Evolutionary conservation across 2,113 vertebrate species (phyloP).

Genomic region (Grammomys dolichurus): DNA sequence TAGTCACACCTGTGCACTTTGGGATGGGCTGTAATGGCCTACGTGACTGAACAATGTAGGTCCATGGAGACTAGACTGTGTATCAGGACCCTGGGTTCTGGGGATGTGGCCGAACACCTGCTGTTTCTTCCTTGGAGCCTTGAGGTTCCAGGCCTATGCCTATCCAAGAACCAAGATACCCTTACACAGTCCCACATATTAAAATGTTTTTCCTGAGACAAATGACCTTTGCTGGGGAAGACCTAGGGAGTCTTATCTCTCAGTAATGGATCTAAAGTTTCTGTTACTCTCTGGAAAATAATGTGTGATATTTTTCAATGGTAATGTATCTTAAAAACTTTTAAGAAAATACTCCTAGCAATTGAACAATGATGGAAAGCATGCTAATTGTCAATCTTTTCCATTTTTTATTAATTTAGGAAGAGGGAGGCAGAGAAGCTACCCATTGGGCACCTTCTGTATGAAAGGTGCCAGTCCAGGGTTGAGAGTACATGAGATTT

Average conservation of each 20-base stretch:
- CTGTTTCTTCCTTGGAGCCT: no score
- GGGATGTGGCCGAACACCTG: no score
- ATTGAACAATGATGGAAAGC: slow-evolving; percentile 21
- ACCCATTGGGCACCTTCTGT: neutral
- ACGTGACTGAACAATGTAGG: no score
- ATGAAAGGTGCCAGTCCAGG: neutral
- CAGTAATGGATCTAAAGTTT: slow-evolving; percentile 22
- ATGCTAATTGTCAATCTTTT: neutral
- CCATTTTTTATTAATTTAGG: slow-evolving; percentile 23
- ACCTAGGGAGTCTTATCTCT: slow-evolving; percentile 21
- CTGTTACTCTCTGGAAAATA: slow-evolving; percentile 40
- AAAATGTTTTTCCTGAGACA: slow-evolving; percentile 53
- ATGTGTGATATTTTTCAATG: neutral
- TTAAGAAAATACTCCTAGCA: neutral
- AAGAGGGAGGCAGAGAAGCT: neutral
- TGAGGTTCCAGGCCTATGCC: no score
- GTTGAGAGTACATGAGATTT: neutral
- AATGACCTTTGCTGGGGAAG: slow-evolving; percentile 21
- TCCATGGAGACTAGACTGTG: no score
- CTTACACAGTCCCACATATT: no score
- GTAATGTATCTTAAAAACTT: neutral
- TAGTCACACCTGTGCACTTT: no score
- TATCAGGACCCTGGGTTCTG: no score
- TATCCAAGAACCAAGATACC: no score
- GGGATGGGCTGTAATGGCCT: no score